These are phyloP conservation scores for Nemotelus pantherinus DNA, from an alignment of 2,888 invertebrate species.

Conservation along the genomic window DNA sequence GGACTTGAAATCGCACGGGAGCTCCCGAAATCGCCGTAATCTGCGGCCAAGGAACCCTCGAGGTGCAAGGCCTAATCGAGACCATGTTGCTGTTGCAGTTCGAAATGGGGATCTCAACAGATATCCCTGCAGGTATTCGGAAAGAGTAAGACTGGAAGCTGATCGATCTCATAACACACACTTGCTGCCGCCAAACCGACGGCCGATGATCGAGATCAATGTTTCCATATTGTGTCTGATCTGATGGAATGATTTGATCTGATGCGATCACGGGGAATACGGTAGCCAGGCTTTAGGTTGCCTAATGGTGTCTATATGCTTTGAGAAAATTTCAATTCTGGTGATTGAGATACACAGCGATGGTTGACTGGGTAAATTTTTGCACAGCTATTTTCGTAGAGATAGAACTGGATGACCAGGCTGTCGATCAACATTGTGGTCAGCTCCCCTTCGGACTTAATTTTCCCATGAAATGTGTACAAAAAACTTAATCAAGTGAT, in stretches of 20 bases:
- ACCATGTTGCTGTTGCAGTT: background rate
- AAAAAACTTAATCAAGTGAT: slow-evolving; percentile 27
- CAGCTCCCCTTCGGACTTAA: slow-evolving; percentile 26
- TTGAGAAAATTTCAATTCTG: background rate
- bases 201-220: slow-evolving; percentile 26
- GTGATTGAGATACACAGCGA: background rate
- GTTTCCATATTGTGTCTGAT: slow-evolving; percentile 34
- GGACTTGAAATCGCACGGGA: slow-evolving; percentile 1
- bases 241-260: slow-evolving; percentile 26
- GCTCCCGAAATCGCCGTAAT: slow-evolving; percentile 36
- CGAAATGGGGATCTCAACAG: background rate
- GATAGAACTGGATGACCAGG: background rate
- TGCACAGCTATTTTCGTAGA: background rate
- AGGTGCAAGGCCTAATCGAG: slow-evolving; percentile 5
- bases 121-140: slow-evolving; percentile 10
- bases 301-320: slow-evolving; percentile 31
- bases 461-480: slow-evolving; percentile 37
- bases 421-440: background rate
- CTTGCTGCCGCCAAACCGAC: slow-evolving; percentile 25
- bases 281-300: slow-evolving; percentile 21
- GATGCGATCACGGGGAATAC: slow-evolving; percentile 2
- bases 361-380: background rate
- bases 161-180: slow-evolving; percentile 45
- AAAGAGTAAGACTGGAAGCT: slow-evolving; percentile 49
- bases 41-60: slow-evolving; percentile 37